phyloP scores from a whole-genome alignment of 1,140 invertebrate genomes.

The Brachionus sp. region DNA sequence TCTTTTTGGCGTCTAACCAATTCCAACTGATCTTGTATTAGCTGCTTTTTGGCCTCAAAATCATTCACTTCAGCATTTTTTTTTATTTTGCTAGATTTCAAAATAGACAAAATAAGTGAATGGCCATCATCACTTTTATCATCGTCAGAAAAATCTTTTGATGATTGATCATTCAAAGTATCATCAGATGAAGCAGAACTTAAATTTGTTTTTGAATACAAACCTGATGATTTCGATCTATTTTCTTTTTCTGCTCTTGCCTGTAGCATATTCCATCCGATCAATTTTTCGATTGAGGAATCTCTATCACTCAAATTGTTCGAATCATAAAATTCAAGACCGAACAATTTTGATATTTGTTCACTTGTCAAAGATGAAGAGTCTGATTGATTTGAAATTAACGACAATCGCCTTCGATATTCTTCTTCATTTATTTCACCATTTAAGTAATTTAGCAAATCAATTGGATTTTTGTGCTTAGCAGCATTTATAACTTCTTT shows the following conservation, averaged over 20 bases:
- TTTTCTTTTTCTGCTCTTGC: not conserved
- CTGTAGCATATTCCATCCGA: not conserved
- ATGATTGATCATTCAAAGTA: not conserved
- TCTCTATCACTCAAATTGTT: constrained; percentile 15
- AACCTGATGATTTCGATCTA: constrained; percentile 23
- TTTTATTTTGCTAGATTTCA: not conserved
- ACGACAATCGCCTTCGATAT: not conserved
- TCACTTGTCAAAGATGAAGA: not conserved
- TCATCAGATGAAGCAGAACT: constrained; percentile 7
- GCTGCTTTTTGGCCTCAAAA: constrained; percentile 8
- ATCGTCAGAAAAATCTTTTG: not conserved
- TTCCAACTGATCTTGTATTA: constrained; percentile 37
- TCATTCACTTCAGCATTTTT: not conserved
- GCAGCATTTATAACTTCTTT: constrained; percentile 48
- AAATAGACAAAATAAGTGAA: not conserved
- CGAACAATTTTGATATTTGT: not conserved
- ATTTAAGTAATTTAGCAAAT: not conserved
- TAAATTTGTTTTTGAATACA: not conserved
- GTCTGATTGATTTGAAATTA: not conserved
- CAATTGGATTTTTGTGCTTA: not conserved
- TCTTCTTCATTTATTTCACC: constrained; percentile 21
- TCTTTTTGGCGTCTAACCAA: constrained; percentile 42
- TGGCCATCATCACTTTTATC: not conserved
- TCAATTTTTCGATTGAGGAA: constrained; percentile 1
- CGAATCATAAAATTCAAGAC: constrained; percentile 34